Conservation (phyloP, 2,888 invertebrate genomes). For the Heliconius aoede region DNA sequence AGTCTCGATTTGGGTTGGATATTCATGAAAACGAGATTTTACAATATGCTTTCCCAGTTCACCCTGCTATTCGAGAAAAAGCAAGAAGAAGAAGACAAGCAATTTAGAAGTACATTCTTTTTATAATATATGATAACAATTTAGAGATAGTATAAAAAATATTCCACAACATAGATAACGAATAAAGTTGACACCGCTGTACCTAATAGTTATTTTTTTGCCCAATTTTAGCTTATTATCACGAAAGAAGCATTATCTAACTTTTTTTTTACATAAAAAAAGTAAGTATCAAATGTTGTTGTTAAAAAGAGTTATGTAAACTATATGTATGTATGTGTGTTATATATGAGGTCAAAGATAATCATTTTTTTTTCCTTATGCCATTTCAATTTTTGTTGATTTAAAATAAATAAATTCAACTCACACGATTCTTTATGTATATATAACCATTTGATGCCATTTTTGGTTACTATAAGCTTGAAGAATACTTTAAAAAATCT, state of each 20-base stretch:
- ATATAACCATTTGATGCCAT: too few relatives aligned
- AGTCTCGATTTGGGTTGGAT: too few relatives aligned
- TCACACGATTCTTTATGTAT: not conserved
- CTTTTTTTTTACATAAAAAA: not conserved
- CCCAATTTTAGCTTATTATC: not conserved
- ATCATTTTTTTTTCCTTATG: not conserved
- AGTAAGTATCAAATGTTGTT: not conserved
- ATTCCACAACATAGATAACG: not conserved
- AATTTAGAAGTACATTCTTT: too few relatives aligned
- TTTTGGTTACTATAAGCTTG: too few relatives aligned
- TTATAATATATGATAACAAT: too few relatives aligned
- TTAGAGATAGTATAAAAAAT: not conserved
- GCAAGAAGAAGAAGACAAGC: too few relatives aligned
- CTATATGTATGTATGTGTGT: not conserved
- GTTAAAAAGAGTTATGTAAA: not conserved
- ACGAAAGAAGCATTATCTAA: not conserved
- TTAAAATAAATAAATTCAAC: not conserved
- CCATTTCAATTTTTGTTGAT: not conserved
- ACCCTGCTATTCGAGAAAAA: not conserved
- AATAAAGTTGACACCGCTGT: constrained; percentile 3
- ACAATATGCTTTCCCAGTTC: too few relatives aligned
- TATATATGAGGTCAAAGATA: constrained; percentile 1
- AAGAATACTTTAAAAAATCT: too few relatives aligned
- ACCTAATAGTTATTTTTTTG: not conserved
- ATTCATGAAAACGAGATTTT: too few relatives aligned